Evolutionary conservation across 2,888 invertebrate species (phyloP).

Genomic region (Onchidella celtica): DNA sequence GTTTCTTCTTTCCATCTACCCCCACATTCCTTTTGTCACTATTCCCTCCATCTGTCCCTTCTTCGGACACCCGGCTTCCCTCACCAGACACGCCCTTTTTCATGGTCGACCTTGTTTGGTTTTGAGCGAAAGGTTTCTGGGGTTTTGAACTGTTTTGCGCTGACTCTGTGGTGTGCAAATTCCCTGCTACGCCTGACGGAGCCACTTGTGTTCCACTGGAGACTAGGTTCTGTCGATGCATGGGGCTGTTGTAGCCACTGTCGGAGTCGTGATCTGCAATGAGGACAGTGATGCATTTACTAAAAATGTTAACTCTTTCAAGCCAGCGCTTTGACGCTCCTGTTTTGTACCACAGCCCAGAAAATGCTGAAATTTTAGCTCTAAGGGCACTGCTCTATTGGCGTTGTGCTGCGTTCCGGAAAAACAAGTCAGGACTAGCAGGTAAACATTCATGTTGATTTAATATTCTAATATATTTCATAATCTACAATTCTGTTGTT

Average conservation of each 20-base stretch:
- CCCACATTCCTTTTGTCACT: neutral
- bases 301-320: neutral
- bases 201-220: slow-evolving; percentile 64
- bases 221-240: slow-evolving; percentile 70
- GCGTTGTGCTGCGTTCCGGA: too few species aligned
- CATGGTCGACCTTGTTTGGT: neutral
- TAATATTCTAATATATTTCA: too few species aligned
- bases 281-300: neutral
- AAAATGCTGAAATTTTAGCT: too few species aligned
- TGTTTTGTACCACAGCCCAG: too few species aligned
- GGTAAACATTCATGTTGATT: too few species aligned
- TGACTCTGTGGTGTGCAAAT: neutral
- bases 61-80: neutral
- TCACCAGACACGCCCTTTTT: neutral
- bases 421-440: too few species aligned
- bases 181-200: slow-evolving; percentile 16
- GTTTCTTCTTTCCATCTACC: slow-evolving; percentile 22
- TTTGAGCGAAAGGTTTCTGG: neutral
- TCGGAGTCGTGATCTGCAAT: slow-evolving; percentile 67
- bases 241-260: slow-evolving; percentile 76
- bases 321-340: too few species aligned
- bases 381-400: too few species aligned
- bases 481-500: too few species aligned
- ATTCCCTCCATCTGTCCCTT: neutral
- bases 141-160: neutral